Base-by-base conservation (phyloP, 2,113 vertebrate genomes). In the Hippopotamus amphibius region DNA sequence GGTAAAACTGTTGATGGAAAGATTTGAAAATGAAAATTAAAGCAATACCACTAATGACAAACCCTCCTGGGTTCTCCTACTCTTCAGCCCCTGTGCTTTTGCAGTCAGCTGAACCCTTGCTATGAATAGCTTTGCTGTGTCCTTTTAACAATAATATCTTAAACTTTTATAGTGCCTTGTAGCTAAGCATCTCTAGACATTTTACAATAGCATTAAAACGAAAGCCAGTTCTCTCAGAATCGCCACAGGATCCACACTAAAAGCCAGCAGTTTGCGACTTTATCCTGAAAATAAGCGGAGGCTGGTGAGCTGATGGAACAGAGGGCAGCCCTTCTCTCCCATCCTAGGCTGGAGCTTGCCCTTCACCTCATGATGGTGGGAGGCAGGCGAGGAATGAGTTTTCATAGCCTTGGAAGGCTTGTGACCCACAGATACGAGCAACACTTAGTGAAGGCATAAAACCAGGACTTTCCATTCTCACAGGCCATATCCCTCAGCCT, bases 61-160 rank as follows among this genome's bases (percentile, higher is more conserved):
- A 17, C 69, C 88, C 50, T 84, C 37, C 5, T 37, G 68, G 48
- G 33, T 43, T 89, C 33, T 68, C 19, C 24, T 63, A 0, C 17
- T 71, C 53, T 69, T 24, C 41, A 16, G n/a, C 7, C 7, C 5
- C n/a, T 43, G 16, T 43, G 28, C 8, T 81, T 76, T 28, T n/a
- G 65, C 30, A 14, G 81, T 65, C 6, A 1, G 68, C 37, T 79
- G 90, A 84, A 61, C 65, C 77, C 74, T 61, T n/a, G 79, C 95
- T 43, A 37, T 5, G 57, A 81, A 93, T 37, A 81, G 66, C 74
- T 88, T 96, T 50, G 14, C 86, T n/a, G 24, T 50, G 86, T 96
- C 95, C 95, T 97, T 96, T 86, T 63, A 92, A 90, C 84, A 97
- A 92, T 84, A 88, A 95, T 93, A 95, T 90, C 96, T 97, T 98